These are phyloP conservation scores for Microcebus murinus DNA, from an alignment of 2,113 vertebrate genomes.

Conservation along the genomic window DNA sequence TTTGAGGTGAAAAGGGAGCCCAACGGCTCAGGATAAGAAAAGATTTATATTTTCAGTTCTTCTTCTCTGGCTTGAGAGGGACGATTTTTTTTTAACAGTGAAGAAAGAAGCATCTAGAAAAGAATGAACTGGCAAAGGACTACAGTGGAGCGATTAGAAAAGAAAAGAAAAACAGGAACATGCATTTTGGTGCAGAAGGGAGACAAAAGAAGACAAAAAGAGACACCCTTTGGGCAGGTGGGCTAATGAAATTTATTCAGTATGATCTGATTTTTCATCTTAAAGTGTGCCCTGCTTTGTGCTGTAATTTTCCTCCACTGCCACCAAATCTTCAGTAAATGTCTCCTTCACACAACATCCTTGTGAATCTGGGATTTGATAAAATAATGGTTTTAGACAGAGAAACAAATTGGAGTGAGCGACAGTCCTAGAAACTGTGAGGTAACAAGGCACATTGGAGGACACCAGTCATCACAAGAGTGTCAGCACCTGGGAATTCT, in stretches of 20 bases:
- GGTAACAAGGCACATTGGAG: neutral
- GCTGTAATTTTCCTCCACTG: neutral
- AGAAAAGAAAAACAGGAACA: neutral
- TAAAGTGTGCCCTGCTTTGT: neutral
- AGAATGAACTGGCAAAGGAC: neutral
- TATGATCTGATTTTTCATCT: neutral
- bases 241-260: neutral
- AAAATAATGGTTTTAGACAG: neutral
- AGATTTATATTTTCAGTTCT: neutral
- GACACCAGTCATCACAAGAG: too few relatives aligned
- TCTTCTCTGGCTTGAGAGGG: neutral
- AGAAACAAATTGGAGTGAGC: neutral
- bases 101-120: neutral
- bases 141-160: neutral
- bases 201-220: neutral
- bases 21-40: neutral
- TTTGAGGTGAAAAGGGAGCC: neutral
- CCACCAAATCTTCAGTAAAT: neutral
- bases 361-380: neutral
- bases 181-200: neutral
- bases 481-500: neutral
- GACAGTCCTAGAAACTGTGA: neutral
- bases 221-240: fast-evolving
- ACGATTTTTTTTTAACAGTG: neutral
- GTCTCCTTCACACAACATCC: neutral